phyloP scores from a whole-genome alignment of 2,888 invertebrate genomes.

The Platycheirus rosarum region DNA sequence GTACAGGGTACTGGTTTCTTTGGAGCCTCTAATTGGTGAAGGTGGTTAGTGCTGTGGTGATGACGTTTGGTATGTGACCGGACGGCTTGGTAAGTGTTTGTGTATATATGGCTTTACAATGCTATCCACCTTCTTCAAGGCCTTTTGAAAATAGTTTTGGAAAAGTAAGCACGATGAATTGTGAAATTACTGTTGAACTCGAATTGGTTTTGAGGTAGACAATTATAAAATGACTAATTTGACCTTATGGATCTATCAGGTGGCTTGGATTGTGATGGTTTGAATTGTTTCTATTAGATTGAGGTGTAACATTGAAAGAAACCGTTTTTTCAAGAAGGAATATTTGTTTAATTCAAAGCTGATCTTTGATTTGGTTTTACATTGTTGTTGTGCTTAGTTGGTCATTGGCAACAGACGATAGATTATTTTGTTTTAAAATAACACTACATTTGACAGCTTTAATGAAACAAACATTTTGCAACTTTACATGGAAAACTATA shows the following conservation, averaged over 20 bases:
- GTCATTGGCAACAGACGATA: too few relatives aligned
- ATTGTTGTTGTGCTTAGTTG: too few relatives aligned
- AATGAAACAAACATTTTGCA: too few relatives aligned
- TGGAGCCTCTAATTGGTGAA: constrained; percentile 20
- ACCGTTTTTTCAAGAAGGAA: too few relatives aligned
- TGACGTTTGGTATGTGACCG: constrained; percentile 36
- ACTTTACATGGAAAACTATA: too few relatives aligned
- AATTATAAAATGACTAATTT: background rate
- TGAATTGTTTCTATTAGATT: too few relatives aligned
- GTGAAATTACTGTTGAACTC: constrained; percentile 23
- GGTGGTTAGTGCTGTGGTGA: constrained; percentile 1
- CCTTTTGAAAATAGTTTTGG: constrained; percentile 11
- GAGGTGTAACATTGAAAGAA: too few relatives aligned
- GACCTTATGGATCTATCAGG: constrained; percentile 18
- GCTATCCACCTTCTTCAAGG: constrained; percentile 41
- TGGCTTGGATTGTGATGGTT: background rate
- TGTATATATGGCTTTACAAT: background rate
- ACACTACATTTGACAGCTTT: too few relatives aligned
- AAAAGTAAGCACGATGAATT: constrained; percentile 10
- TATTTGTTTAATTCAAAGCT: too few relatives aligned
- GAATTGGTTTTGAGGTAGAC: constrained; percentile 1
- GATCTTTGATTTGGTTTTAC: too few relatives aligned
- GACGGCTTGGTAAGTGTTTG: too few relatives aligned
- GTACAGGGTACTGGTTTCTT: constrained; percentile 19
- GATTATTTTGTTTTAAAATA: too few relatives aligned